These are phyloP conservation scores for Halcyon leucocephala DNA, from an alignment of 2,797 vertebrate genomes.

Conservation along the genomic window DNA sequence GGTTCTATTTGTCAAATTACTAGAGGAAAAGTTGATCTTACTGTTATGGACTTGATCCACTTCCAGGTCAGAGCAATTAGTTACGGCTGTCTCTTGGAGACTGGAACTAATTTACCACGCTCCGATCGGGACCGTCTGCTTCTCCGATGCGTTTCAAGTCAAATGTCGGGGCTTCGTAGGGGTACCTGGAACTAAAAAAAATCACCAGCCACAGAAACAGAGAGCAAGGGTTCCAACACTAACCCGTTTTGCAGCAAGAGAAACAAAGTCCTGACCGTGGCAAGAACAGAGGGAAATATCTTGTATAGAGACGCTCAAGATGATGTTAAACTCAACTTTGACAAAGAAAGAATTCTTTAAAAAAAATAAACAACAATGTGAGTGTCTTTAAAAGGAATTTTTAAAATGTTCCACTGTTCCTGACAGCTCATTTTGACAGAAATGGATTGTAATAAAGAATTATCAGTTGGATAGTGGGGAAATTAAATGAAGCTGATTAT, in stretches of 20 bases:
- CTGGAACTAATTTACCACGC: conserved; percentile 71
- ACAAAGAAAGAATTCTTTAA: background rate
- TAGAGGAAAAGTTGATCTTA: conserved; percentile 59
- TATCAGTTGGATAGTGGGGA: background rate
- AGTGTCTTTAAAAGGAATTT: background rate
- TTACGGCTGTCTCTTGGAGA: conserved; percentile 57
- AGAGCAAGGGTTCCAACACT: background rate
- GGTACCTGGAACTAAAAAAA: background rate
- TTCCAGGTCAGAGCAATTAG: conserved; percentile 73
- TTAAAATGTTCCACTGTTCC: background rate
- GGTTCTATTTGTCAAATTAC: conserved; percentile 55
- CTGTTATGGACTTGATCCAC: conserved; percentile 60
- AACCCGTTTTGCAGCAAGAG: background rate
- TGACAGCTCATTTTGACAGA: background rate
- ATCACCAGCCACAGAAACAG: background rate
- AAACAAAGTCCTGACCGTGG: background rate
- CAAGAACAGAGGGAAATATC: background rate
- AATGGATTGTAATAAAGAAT: background rate
- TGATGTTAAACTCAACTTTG: background rate
- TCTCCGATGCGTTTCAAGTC: background rate
- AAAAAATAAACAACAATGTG: background rate
- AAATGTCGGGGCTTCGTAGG: background rate
- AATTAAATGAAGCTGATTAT: conserved; percentile 19
- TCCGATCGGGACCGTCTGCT: background rate
- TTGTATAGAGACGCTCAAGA: background rate